Percentiles rank a stretch among this genome's conserved stretches.
phyloP scores from a whole-genome alignment of 1,140 invertebrate species.

The Trachymyrmex cornetzi region DNA sequence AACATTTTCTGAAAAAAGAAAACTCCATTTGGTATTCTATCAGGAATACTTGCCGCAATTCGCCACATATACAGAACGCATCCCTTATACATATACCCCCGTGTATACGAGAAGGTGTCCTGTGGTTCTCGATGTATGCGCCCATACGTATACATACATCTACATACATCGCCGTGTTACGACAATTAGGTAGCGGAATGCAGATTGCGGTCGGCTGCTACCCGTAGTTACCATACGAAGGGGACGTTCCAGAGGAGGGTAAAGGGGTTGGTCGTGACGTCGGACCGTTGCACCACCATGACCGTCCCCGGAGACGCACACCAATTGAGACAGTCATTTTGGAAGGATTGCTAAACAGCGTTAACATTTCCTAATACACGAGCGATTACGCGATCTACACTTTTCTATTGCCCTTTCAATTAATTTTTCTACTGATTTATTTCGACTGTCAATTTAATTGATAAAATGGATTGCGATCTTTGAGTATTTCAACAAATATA shows the following conservation, averaged over 20 bases:
- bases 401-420: not conserved
- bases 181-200: conserved; percentile 84
- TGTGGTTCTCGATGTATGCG: conserved; percentile 47
- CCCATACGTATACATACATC: conserved; percentile 69
- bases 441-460: not conserved
- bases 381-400: not conserved
- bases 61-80: conserved; percentile 30
- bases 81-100: conserved; percentile 15
- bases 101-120: conserved; percentile 49
- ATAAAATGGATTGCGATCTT: not conserved
- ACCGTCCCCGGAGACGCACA: conserved; percentile 75
- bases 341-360: conserved; percentile 63
- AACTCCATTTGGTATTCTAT: conserved; percentile 57
- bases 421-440: not conserved
- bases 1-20: conserved; percentile 45
- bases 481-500: not conserved
- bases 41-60: conserved; percentile 51
- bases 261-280: conserved; percentile 74
- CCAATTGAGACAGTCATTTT: conserved; percentile 78
- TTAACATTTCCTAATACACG: conserved; percentile 39
- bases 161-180: conserved; percentile 78
- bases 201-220: conserved; percentile 81
- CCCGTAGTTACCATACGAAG: conserved; percentile 81
- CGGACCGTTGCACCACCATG: conserved; percentile 71
- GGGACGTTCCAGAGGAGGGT: conserved; percentile 62